Base-by-base conservation (phyloP, 2,888 invertebrate species). In the Leucoptera coffeella region DNA sequence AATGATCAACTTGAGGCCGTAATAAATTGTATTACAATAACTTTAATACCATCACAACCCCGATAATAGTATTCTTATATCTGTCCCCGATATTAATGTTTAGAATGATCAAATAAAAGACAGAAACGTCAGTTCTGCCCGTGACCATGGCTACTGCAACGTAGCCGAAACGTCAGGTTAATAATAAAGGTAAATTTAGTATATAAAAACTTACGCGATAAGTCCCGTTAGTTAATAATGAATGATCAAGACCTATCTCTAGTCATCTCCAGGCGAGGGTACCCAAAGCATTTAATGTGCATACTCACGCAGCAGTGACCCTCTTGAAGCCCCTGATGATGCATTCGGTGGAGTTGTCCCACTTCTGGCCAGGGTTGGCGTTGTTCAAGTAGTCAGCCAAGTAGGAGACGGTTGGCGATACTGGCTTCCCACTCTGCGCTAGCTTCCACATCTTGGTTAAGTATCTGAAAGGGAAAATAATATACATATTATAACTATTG, bases 361-460 rank as follows among this genome's bases (percentile, higher is more conserved):
- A 39, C 12, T 29, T 22, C 17, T 13, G 6, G 10, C 11, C 9
- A 9, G 14, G 4, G 14, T 21, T 11, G 7, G 6, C 14, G 15
- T 27, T 14, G 9, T 10, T 14, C 9, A 8, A 4, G 11, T 15
- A 4, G 10, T 41, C 43, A 25, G 40, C 43, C 10, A 85, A 60
- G 47, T 85, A 85, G 22, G 64, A 56, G 2, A 82, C 74, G 1
- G 82, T 81, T 1, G 73, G 72, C 9, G 78, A 74, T 32, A 82
- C 41, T 17, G 57, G 39, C 22, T 71, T 57, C 1, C 77, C 73
- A 21, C 58, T 60, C 17, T 67, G 36, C 1, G 75, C 75, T 39
- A 75, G 75, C 30, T 74, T 74, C 65, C 77, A 82, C 0, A 75
- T 69, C 54, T 85, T 85, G 14, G 83, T 72, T 20, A 86, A 58